Conservation (phyloP, 2,888 invertebrate genomes). For the Lasioglossum lativentre region DNA sequence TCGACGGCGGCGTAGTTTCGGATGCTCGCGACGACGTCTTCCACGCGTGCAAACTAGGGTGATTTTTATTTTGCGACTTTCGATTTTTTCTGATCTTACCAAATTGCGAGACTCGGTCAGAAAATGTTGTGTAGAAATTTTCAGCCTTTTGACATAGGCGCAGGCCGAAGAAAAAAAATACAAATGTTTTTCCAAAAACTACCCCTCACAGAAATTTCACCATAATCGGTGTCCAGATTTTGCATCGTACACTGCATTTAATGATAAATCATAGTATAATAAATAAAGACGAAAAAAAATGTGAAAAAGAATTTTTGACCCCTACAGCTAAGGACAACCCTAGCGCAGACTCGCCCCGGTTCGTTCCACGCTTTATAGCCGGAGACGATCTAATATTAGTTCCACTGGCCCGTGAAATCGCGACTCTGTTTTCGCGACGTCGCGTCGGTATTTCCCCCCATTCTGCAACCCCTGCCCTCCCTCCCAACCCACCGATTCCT, state of each 20-base stretch:
- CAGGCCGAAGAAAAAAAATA: too few relatives aligned
- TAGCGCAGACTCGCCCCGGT: neutral
- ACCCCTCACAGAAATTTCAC: too few relatives aligned
- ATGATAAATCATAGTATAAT: too few relatives aligned
- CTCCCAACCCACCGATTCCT: neutral
- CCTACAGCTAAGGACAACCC: too few relatives aligned
- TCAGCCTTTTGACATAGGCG: too few relatives aligned
- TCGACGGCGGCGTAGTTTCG: neutral
- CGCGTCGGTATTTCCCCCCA: neutral
- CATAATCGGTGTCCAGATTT: neutral
- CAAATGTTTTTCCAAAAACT: too few relatives aligned
- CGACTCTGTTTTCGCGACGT: constrained; percentile 32
- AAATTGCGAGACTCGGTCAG: too few relatives aligned
- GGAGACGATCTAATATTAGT: constrained; percentile 52
- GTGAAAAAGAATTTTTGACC: too few relatives aligned
- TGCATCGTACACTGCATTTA: neutral
- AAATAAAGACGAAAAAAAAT: too few relatives aligned
- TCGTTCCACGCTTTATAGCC: constrained; percentile 17
- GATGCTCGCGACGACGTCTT: neutral
- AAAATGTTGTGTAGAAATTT: too few relatives aligned
- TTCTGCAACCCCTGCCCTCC: neutral
- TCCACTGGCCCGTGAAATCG: constrained; percentile 52
- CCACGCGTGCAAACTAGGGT: neutral
- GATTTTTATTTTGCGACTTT: too few relatives aligned
- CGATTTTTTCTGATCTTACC: too few relatives aligned